These are phyloP conservation scores for Mixornis gularis DNA, from an alignment of 2,113 vertebrate genomes.

Conservation along the genomic window DNA sequence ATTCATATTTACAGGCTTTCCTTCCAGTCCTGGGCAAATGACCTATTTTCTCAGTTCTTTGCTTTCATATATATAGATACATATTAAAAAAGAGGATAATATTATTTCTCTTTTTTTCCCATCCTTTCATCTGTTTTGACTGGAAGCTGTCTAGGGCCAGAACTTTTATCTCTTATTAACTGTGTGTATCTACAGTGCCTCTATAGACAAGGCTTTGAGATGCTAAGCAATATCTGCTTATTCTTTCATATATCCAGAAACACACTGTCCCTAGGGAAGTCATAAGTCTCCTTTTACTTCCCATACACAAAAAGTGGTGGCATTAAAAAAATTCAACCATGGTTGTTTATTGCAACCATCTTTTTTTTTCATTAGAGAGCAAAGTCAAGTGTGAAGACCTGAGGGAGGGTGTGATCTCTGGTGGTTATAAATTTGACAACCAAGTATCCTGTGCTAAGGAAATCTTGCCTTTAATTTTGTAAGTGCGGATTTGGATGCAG, in stretches of 20 bases:
- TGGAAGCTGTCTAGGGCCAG: not conserved
- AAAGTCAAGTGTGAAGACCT: not conserved
- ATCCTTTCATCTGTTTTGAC: conserved; percentile 26
- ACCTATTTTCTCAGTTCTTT: not conserved
- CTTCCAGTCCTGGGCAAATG: not conserved
- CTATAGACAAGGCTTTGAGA: not conserved
- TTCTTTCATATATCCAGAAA: not conserved
- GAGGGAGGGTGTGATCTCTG: not conserved
- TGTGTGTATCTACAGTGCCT: not conserved
- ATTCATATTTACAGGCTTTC: not conserved
- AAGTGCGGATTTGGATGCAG: conserved; percentile 28
- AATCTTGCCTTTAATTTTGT: conserved; percentile 19
- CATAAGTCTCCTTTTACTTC: not conserved
- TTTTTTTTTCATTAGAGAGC: not conserved
- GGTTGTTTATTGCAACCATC: not conserved
- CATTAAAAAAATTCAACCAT: not conserved
- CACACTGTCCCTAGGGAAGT: not conserved
- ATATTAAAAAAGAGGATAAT: not conserved
- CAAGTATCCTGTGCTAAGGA: not conserved
- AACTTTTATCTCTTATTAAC: conserved; percentile 20
- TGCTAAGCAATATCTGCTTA: not conserved
- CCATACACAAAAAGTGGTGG: not conserved
- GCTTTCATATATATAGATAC: not conserved
- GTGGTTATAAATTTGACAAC: not conserved
- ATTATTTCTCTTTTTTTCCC: not conserved